Percentiles rank a stretch among this genome's conserved stretches.
Conservation (phyloP, 2,888 invertebrate species). For the Sisyra terminalis region DNA sequence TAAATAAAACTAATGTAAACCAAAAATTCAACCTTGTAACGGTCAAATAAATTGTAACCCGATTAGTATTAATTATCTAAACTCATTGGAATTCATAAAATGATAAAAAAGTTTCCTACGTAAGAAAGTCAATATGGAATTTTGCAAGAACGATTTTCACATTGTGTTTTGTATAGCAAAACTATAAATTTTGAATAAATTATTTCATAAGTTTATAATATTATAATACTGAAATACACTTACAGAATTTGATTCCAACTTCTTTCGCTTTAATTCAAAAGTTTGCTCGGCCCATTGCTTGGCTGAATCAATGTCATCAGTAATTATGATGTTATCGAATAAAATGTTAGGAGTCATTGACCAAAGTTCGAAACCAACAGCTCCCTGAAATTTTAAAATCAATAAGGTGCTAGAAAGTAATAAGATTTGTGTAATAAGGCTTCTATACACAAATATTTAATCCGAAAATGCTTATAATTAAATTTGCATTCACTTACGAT, state of each 20-base stretch:
- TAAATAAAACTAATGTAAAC: no score
- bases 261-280: conserved; percentile 68
- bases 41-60: no score
- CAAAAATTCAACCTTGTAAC: no score
- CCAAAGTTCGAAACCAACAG: conserved; percentile 95
- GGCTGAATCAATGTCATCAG: conserved; percentile 64
- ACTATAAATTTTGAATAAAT: no score
- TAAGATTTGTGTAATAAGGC: background rate
- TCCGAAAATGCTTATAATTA: background rate
- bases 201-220: no score
- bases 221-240: no score
- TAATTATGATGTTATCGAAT: conserved; percentile 90
- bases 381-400: conserved; percentile 40
- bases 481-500: conserved; percentile 51
- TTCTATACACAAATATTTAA: background rate
- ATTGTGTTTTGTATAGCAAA: no score
- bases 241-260: conserved; percentile 66
- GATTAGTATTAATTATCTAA: no score
- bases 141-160: no score
- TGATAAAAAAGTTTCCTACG: no score
- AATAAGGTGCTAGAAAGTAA: background rate
- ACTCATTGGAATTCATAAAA: no score
- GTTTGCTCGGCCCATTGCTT: conserved; percentile 67
- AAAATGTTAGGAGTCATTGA: conserved; percentile 90
- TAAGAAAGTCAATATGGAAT: no score